Percentiles rank a stretch among this genome's conserved stretches.
Evolutionary conservation across 2,113 vertebrate species (phyloP).

Genomic region (Myxocyprinus asiaticus): DNA sequence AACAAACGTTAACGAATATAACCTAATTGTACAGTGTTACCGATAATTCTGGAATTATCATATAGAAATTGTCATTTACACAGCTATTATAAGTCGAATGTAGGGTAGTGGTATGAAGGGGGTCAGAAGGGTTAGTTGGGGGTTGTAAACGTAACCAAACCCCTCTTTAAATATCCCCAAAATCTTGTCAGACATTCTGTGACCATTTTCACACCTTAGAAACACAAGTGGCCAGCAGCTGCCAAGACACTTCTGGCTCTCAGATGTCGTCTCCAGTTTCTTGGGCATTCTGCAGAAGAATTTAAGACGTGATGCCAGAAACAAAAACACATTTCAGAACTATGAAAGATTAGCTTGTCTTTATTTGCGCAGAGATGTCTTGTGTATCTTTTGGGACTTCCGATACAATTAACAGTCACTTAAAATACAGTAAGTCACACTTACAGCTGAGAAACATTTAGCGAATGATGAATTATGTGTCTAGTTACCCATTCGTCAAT

Average conservation of each 20-base stretch:
- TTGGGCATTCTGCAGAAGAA: slow-evolving; percentile 43
- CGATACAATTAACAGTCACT: not conserved
- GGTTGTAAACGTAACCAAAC: slow-evolving; percentile 62
- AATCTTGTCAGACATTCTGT: slow-evolving; percentile 69
- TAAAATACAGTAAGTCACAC: too few species aligned
- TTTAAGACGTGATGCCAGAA: slow-evolving; percentile 7
- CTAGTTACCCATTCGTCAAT: too few species aligned
- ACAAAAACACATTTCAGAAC: slow-evolving; percentile 54
- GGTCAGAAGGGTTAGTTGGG: slow-evolving; percentile 51
- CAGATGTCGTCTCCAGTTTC: slow-evolving; percentile 70
- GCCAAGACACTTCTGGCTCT: slow-evolving; percentile 65
- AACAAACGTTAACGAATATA: too few species aligned
- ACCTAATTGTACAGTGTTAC: too few species aligned
- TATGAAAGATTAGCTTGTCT: not conserved
- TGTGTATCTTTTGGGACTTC: not conserved
- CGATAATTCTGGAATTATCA: not conserved
- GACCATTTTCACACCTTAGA: slow-evolving; percentile 74
- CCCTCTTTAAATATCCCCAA: slow-evolving; percentile 65
- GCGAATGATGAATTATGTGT: too few species aligned
- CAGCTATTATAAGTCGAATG: not conserved
- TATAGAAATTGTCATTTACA: not conserved
- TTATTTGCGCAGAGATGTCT: not conserved
- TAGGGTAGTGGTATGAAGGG: not conserved
- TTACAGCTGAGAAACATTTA: too few species aligned
- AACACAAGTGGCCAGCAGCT: slow-evolving; percentile 76